Base-by-base conservation (phyloP, 1,140 invertebrate species). In the Drosophila pectinifera region DNA sequence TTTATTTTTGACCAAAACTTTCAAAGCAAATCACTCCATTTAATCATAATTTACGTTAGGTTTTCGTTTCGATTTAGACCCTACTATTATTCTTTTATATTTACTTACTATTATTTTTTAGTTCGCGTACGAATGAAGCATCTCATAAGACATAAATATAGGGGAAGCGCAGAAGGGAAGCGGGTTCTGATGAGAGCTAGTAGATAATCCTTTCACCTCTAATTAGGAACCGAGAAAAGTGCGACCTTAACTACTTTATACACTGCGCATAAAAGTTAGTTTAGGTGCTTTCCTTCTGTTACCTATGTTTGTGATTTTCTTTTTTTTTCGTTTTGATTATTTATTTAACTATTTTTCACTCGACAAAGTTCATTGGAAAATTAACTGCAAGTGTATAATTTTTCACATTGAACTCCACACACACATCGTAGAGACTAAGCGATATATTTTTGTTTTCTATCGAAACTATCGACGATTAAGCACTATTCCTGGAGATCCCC, bases 341-440 rank as follows among this genome's bases (percentile, higher is more conserved):
- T 82, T 82, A 83, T 82, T 82, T 65, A 51, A 81, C 55, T 42
- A 78, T 41, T 42, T 45, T 45, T 79, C 77, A 68, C 55, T 11
- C 55, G 28, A 64, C 24, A 65, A 51, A 69, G 75, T 83, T 83
- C 75, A 79, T 83, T 83, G 75, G 64, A 75, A 83, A 83, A 83
- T 83, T 82, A 83, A 51, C 80, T 83, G 58, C 63, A 61, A 79
- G 46, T 70, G 74, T 70, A 78, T 43, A 83, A 83, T 73, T 80
- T 84, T 74, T 73, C 49, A 84, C 67, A 80, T 59, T 75, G 70
- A 70, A 75, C 80, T 79, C 59, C 51, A 55, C 65, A 24, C 7
- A 34, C 16, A 20, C 48, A 51, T 51, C 16, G 11, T 38, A 16
- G 62, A 46, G 14, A 24, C 22, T 65, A 65, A 65, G 62, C n/a